phyloP scores from a whole-genome alignment of 2,113 vertebrate genomes.

The Salminus brasiliensis region DNA sequence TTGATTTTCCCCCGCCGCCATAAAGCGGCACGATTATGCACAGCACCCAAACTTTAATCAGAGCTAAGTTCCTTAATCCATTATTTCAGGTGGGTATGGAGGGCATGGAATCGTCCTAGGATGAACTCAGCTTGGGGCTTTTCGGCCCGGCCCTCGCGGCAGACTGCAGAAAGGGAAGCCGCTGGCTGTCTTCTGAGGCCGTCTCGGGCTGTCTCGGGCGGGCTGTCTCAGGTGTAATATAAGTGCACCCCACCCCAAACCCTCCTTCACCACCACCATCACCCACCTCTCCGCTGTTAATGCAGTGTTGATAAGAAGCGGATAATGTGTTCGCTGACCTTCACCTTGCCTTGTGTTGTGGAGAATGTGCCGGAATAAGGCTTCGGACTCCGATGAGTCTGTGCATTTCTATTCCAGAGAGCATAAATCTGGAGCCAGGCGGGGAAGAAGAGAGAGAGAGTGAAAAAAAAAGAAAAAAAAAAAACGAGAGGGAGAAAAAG shows the following conservation, averaged over 20 bases:
- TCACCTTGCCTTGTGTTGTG: slow-evolving; percentile 55
- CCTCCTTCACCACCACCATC: not conserved
- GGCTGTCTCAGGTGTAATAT: slow-evolving; percentile 48
- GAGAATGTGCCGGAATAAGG: slow-evolving; percentile 45
- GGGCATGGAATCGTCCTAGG: slow-evolving; percentile 40
- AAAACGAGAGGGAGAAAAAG: not conserved
- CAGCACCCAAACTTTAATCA: slow-evolving; percentile 61
- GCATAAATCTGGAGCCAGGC: slow-evolving; percentile 65
- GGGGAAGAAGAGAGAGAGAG: not conserved
- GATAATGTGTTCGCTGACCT: slow-evolving; percentile 63
- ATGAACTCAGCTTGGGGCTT: slow-evolving; percentile 43
- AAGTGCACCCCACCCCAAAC: too few species aligned
- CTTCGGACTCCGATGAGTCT: slow-evolving; percentile 50
- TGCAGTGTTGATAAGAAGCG: slow-evolving; percentile 57
- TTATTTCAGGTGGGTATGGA: slow-evolving; percentile 45
- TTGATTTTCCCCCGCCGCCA: slow-evolving; percentile 70
- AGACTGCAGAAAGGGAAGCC: not conserved
- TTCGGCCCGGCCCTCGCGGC: slow-evolving; percentile 1
- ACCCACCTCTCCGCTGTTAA: slow-evolving; percentile 33
- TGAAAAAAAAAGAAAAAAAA: not conserved
- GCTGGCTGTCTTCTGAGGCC: not conserved
- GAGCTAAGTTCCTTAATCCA: slow-evolving; percentile 57
- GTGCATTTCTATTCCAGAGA: slow-evolving; percentile 61
- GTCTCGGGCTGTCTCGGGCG: too few species aligned
- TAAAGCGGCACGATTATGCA: slow-evolving; percentile 61